Conservation (phyloP, 1,140 invertebrate genomes). For the Teleogryllus occipitalis region DNA sequence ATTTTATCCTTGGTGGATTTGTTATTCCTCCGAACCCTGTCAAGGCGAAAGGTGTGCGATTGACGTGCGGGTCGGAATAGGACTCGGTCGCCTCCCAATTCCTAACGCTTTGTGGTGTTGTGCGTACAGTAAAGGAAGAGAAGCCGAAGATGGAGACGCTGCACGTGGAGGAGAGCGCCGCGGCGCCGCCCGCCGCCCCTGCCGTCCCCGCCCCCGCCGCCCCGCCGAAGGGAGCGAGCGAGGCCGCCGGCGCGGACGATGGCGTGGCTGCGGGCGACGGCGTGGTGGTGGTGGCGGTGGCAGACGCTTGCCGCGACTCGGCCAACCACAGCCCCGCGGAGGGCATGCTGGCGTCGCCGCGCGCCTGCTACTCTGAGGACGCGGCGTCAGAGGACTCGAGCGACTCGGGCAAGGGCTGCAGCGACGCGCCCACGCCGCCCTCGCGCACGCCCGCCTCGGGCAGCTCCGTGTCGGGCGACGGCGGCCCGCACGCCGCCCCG, state of each 20-base stretch:
- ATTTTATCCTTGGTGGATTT: too few species aligned
- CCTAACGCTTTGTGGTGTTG: too few species aligned
- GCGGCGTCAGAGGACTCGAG: constrained; percentile 39
- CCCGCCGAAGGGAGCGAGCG: background rate
- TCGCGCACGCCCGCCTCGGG: constrained; percentile 29
- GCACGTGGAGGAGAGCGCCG: background rate
- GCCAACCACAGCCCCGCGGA: constrained; percentile 60
- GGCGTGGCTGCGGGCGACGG: too few species aligned
- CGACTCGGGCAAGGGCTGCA: constrained; percentile 67
- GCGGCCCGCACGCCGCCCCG: constrained; percentile 8
- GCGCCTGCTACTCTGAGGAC: background rate
- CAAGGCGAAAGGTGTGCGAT: too few species aligned
- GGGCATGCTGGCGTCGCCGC: constrained; percentile 31
- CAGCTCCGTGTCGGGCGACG: constrained; percentile 28
- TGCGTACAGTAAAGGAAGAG: background rate
- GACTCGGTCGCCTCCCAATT: too few species aligned
- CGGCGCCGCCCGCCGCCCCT: too few species aligned
- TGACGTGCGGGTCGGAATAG: too few species aligned
- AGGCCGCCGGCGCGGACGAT: too few species aligned
- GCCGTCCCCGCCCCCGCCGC: too few species aligned
- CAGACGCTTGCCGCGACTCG: constrained; percentile 40
- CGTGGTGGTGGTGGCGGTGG: background rate
- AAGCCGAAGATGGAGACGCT: background rate
- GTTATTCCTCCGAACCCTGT: too few species aligned
- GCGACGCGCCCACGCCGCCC: constrained; percentile 41